Percentiles rank a stretch among this genome's conserved stretches.
These are phyloP conservation scores for Batillaria attramentaria DNA, from an alignment of 1,140 invertebrate genomes.

Conservation along the genomic window DNA sequence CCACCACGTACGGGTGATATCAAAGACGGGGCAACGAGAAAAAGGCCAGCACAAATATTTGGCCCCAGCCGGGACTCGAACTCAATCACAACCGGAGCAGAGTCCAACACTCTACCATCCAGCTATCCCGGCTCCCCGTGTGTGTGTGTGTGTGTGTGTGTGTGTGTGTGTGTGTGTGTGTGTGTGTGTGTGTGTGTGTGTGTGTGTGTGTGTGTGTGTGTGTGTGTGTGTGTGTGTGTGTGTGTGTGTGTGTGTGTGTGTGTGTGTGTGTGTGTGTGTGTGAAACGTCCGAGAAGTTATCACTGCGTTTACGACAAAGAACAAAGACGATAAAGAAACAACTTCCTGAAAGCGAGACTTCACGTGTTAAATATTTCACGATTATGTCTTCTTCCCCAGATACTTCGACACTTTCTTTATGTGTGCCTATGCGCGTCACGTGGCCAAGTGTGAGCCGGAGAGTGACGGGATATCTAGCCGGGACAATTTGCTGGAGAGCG, in stretches of 20 bases:
- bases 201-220: neutral
- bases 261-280: neutral
- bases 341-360: neutral
- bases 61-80: too few relatives aligned
- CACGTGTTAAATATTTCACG: neutral
- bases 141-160: too few relatives aligned
- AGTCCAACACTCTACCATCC: too few relatives aligned
- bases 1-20: neutral
- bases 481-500: conserved; percentile 78
- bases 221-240: neutral
- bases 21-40: neutral
- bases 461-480: conserved; percentile 82
- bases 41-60: neutral
- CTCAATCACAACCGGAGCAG: too few relatives aligned
- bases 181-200: neutral
- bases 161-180: too few relatives aligned
- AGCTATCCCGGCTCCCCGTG: too few relatives aligned
- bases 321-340: neutral
- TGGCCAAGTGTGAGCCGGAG: conserved; percentile 78
- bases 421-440: conserved; percentile 78
- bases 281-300: neutral
- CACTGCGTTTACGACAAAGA: neutral
- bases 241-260: neutral
- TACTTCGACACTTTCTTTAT: conserved; percentile 82
- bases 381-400: conserved; percentile 64